Conservation (phyloP, 2,888 invertebrate genomes). For the Rosalia funebris region DNA sequence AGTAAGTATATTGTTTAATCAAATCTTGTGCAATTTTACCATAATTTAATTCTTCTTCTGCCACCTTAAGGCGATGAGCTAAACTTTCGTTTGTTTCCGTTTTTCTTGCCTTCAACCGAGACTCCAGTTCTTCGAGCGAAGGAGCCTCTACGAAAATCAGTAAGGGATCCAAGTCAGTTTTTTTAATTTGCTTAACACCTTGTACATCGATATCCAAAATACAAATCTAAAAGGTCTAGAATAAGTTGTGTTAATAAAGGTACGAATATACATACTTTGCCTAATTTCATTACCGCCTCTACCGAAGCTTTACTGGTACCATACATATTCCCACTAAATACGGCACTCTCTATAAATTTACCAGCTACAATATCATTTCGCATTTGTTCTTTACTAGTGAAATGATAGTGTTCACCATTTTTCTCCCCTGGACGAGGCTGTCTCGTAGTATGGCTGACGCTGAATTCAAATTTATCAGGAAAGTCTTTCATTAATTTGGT, state of each 20-base stretch:
- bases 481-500: conserved; percentile 87
- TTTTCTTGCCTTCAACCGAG: conserved; percentile 78
- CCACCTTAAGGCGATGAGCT: conserved; percentile 78
- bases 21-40: conserved; percentile 72
- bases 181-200: conserved; percentile 86
- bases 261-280: conserved; percentile 70
- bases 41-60: conserved; percentile 84
- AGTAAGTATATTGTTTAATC: conserved; percentile 2
- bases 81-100: conserved; percentile 93
- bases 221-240: conserved; percentile 70
- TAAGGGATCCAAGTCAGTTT: conserved; percentile 82
- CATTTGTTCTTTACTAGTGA: conserved; percentile 82
- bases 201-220: conserved; percentile 95
- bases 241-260: neutral
- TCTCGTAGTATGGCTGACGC: conserved; percentile 93
- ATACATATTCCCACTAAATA: conserved; percentile 93
- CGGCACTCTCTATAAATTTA: conserved; percentile 92
- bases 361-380: conserved; percentile 76
- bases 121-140: conserved; percentile 81
- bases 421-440: conserved; percentile 80
- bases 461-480: conserved; percentile 91
- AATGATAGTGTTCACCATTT: conserved; percentile 87
- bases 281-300: conserved; percentile 78
- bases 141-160: conserved; percentile 94
- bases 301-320: conserved; percentile 95